A percentile compares a stretch with the other conserved stretches of the same genome.
Conservation (phyloP, 2,797 vertebrate species). For the Oreonectes daqikongensis region DNA sequence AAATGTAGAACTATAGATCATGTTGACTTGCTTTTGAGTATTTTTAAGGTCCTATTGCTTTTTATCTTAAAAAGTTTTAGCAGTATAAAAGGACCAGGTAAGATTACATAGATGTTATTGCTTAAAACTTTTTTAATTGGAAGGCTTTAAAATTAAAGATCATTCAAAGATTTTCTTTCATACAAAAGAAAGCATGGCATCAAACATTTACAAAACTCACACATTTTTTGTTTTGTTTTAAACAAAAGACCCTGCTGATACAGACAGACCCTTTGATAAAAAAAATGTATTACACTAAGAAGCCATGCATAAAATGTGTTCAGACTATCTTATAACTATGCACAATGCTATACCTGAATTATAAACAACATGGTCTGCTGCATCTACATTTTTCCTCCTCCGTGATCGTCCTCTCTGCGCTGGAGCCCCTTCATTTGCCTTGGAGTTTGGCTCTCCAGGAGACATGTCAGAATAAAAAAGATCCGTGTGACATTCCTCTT, state of each 20-base stretch:
- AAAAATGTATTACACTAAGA: background rate
- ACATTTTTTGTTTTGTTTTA: too few species aligned
- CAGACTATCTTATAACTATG: background rate
- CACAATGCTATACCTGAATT: constrained; percentile 84
- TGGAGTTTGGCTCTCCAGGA: constrained; percentile 81
- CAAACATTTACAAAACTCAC: too few species aligned
- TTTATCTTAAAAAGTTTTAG: too few species aligned
- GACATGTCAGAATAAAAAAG: constrained; percentile 88
- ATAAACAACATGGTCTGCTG: constrained; percentile 91
- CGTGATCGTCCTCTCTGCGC: constrained; percentile 94
- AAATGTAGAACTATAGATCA: too few species aligned
- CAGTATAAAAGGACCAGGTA: too few species aligned
- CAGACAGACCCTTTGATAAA: background rate
- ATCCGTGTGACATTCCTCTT: constrained; percentile 92
- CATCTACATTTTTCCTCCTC: constrained; percentile 93
- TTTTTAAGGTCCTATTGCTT: too few species aligned
- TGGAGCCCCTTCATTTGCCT: constrained; percentile 92
- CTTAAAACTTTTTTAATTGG: too few species aligned
- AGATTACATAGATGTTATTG: background rate
- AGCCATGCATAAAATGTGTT: background rate
- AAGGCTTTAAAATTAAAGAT: too few species aligned
- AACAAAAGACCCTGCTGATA: background rate
- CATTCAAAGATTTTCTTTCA: too few species aligned
- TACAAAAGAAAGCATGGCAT: too few species aligned
- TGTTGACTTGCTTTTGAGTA: too few species aligned